These are phyloP conservation scores for Pomatorhinus ruficollis DNA, from an alignment of 2,113 vertebrate genomes.

Conservation along the genomic window DNA sequence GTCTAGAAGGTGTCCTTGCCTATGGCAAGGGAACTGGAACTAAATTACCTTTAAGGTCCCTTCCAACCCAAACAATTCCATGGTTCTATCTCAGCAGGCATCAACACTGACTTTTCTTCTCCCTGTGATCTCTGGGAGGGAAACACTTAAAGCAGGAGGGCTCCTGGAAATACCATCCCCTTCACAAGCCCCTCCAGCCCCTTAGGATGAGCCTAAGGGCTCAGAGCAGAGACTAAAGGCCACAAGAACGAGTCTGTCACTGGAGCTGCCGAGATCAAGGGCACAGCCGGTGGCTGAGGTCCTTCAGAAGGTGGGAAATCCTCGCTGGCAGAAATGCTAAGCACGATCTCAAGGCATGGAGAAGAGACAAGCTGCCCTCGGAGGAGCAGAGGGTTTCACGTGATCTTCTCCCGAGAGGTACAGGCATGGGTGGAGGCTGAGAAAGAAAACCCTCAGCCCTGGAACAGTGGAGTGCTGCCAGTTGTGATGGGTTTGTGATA, in stretches of 20 bases:
- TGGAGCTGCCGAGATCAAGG: constrained; percentile 8
- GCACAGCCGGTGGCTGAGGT: neutral
- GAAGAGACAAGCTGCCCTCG: neutral
- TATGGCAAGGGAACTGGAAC: neutral
- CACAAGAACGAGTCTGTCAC: neutral
- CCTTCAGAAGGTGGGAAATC: constrained; percentile 13
- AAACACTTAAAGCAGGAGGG: neutral
- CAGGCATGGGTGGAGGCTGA: constrained; percentile 53
- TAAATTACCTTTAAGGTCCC: neutral
- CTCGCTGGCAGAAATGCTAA: constrained; percentile 11
- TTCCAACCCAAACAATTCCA: neutral
- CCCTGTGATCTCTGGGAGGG: neutral
- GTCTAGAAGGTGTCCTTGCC: neutral
- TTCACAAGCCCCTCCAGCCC: neutral
- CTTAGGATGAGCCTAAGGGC: neutral
- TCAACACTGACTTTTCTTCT: neutral
- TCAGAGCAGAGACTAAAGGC: neutral
- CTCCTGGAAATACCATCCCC: neutral
- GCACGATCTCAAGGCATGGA: neutral
- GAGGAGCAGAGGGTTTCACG: neutral
- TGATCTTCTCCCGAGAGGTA: neutral
- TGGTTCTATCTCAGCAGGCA: neutral
- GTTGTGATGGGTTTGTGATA: constrained; percentile 33
- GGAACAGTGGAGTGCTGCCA: constrained; percentile 5
- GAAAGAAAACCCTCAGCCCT: constrained; percentile 52